Evolutionary conservation across 1,140 invertebrate genomes (phyloP).

Genomic region (Triops cancriformis): DNA sequence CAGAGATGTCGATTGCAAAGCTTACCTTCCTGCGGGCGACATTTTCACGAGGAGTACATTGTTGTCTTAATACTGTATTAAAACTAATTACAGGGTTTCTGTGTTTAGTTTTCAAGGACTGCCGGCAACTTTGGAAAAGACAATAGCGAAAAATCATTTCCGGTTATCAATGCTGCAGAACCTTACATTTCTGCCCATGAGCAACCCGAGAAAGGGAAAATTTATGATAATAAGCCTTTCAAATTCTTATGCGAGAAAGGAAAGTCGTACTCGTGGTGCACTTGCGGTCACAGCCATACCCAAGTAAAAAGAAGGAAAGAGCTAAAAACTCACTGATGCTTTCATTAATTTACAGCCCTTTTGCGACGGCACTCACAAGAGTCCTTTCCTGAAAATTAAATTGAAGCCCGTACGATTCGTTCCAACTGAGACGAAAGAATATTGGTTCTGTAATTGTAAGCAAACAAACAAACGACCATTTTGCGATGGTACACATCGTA

Average conservation of each 20-base stretch:
- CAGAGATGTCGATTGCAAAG: too few relatives aligned
- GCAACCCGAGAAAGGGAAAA: constrained; percentile 58
- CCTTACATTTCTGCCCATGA: not conserved
- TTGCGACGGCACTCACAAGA: constrained; percentile 87
- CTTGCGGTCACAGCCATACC: constrained; percentile 80
- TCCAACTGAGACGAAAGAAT: constrained; percentile 82
- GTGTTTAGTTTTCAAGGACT: not conserved
- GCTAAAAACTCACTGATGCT: not conserved
- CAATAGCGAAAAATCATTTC: not conserved
- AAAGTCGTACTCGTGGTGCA: constrained; percentile 88
- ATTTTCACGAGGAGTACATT: too few relatives aligned
- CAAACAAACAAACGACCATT: constrained; percentile 90
- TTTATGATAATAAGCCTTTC: constrained; percentile 85
- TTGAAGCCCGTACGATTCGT: constrained; percentile 65
- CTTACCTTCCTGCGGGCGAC: too few relatives aligned
- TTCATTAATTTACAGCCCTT: constrained; percentile 57
- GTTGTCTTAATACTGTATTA: too few relatives aligned
- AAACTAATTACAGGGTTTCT: too few relatives aligned
- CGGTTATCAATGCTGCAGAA: constrained; percentile 23
- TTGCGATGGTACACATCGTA: constrained; percentile 87
- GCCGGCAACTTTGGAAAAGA: not conserved
- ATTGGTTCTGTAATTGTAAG: constrained; percentile 98
- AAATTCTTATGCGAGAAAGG: constrained; percentile 60
- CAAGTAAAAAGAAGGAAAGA: constrained; percentile 45
- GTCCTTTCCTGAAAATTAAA: constrained; percentile 50